Conservation (phyloP, 2,888 invertebrate genomes). For the Dascillus cervinus region DNA sequence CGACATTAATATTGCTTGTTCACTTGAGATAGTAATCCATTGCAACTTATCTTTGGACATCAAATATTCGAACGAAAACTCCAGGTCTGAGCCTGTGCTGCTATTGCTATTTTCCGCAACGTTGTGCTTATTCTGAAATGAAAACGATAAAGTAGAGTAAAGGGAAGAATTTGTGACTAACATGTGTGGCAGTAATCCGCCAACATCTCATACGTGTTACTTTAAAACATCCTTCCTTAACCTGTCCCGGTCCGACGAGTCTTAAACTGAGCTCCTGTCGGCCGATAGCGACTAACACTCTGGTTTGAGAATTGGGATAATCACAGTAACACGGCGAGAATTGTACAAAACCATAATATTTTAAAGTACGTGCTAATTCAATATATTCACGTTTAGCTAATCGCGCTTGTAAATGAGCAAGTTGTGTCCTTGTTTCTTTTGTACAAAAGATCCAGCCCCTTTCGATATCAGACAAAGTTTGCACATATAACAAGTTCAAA, state of each 20-base stretch:
- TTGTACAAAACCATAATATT: slow-evolving; percentile 84
- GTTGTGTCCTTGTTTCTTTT: slow-evolving; percentile 55
- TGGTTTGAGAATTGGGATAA: slow-evolving; percentile 62
- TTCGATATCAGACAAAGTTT: slow-evolving; percentile 81
- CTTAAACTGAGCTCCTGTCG: slow-evolving; percentile 77
- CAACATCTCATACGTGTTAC: slow-evolving; percentile 96
- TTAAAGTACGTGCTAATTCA: slow-evolving; percentile 72
- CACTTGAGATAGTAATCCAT: slow-evolving; percentile 88
- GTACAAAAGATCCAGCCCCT: slow-evolving; percentile 76
- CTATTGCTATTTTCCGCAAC: slow-evolving; percentile 27
- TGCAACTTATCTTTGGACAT: slow-evolving; percentile 84
- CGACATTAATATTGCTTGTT: slow-evolving; percentile 92
- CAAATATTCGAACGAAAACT: slow-evolving; percentile 92
- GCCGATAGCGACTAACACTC: slow-evolving; percentile 73
- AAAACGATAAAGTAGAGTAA: not conserved
- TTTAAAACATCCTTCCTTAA: slow-evolving; percentile 81
- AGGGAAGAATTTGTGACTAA: slow-evolving; percentile 37
- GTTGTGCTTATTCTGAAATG: slow-evolving; percentile 27
- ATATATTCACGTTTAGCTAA: slow-evolving; percentile 86
- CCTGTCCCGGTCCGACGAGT: slow-evolving; percentile 47
- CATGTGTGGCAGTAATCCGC: slow-evolving; percentile 85
- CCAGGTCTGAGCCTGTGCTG: slow-evolving; percentile 50
- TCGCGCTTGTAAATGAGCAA: slow-evolving; percentile 64
- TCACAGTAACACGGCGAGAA: slow-evolving; percentile 69
- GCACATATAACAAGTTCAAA: slow-evolving; percentile 78